Conservation (phyloP, 2,888 invertebrate genomes). For the Orthosia incerta region DNA sequence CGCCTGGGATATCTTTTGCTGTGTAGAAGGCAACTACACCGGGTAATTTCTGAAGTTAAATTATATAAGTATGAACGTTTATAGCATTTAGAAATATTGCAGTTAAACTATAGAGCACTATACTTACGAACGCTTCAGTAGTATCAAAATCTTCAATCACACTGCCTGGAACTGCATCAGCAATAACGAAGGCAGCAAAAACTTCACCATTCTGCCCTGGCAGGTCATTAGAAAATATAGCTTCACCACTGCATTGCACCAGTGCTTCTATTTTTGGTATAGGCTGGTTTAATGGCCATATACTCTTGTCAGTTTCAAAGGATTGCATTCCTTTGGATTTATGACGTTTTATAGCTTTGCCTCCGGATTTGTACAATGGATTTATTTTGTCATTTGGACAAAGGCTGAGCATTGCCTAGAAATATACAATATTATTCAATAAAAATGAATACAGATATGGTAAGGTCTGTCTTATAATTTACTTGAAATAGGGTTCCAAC, state of each 20-base stretch:
- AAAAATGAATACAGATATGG: not conserved
- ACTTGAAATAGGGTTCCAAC: not conserved
- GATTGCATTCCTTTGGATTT: conserved; percentile 91
- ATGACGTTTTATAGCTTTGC: conserved; percentile 59
- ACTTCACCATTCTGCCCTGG: conserved; percentile 92
- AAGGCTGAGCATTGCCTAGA: conserved; percentile 70
- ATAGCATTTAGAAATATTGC: not conserved
- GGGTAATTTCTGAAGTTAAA: conserved; percentile 86
- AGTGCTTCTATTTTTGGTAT: conserved; percentile 92
- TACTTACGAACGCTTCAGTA: conserved; percentile 91
- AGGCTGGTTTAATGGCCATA: conserved; percentile 93
- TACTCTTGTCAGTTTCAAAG: conserved; percentile 91
- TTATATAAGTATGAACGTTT: not conserved
- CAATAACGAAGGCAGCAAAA: conserved; percentile 92
- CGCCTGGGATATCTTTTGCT: conserved; percentile 93
- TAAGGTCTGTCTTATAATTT: too few relatives aligned
- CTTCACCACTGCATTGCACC: conserved; percentile 93
- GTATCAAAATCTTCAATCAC: conserved; percentile 90
- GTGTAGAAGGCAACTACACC: conserved; percentile 92
- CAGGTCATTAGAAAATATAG: conserved; percentile 92
- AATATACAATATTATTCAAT: conserved; percentile 9
- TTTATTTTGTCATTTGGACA: conserved; percentile 68
- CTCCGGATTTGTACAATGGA: conserved; percentile 67
- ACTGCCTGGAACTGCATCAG: conserved; percentile 87
- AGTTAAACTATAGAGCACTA: not conserved